These are phyloP conservation scores for Nymphalis io DNA, from an alignment of 1,140 invertebrate species.

Conservation along the genomic window DNA sequence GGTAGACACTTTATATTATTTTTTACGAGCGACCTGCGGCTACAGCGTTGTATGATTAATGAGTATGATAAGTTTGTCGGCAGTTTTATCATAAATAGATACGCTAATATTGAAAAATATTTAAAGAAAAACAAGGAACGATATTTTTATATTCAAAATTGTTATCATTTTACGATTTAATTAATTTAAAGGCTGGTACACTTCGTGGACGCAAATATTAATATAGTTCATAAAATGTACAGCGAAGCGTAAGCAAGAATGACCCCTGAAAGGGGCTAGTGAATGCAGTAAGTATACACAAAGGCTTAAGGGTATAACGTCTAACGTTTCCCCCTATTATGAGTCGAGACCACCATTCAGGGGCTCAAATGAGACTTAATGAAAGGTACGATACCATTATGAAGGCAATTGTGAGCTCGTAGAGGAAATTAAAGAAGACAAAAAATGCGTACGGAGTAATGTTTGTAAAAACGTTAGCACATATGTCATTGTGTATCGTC, in stretches of 20 bases:
- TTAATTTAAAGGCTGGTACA: not conserved
- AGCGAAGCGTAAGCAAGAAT: slow-evolving; percentile 50
- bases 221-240: slow-evolving; percentile 58
- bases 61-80: slow-evolving; percentile 24
- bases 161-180: too few species aligned
- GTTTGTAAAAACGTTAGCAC: slow-evolving; percentile 41
- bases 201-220: slow-evolving; percentile 34
- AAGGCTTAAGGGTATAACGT: slow-evolving; percentile 65
- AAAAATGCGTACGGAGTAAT: slow-evolving; percentile 43
- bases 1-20: slow-evolving; percentile 33
- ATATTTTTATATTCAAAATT: too few species aligned
- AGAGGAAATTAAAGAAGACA: slow-evolving; percentile 73
- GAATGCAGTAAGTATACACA: slow-evolving; percentile 63
- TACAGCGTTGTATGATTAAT: slow-evolving; percentile 28
- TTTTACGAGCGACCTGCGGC: slow-evolving; percentile 35
- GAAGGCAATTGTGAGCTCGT: slow-evolving; percentile 72
- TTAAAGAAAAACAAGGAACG: not conserved
- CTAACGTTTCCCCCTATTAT: slow-evolving; percentile 69
- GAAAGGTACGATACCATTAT: slow-evolving; percentile 74
- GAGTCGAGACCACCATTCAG: slow-evolving; percentile 67
- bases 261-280: slow-evolving; percentile 58
- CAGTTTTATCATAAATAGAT: not conserved
- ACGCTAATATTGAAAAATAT: not conserved
- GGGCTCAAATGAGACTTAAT: slow-evolving; percentile 73
- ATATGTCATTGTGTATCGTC: not conserved